phyloP scores from a whole-genome alignment of 2,888 invertebrate genomes.

The Orgyia antiqua region DNA sequence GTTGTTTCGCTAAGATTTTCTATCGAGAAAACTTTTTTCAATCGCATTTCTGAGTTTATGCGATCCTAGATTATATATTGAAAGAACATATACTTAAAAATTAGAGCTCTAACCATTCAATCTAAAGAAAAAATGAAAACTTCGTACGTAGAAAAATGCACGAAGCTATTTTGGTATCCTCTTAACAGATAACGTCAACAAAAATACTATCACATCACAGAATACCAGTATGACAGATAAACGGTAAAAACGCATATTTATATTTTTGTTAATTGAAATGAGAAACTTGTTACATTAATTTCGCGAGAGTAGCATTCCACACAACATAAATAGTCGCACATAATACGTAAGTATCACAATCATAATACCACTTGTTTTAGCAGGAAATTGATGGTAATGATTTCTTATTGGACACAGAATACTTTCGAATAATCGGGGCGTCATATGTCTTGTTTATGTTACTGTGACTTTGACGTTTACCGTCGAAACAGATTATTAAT shows the following conservation, averaged over 20 bases:
- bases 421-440: slow-evolving; percentile 46
- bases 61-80: too few species aligned
- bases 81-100: too few species aligned
- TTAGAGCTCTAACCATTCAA: too few species aligned
- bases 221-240: too few species aligned
- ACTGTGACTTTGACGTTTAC: slow-evolving; percentile 34
- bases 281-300: slow-evolving; percentile 16
- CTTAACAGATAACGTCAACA: too few species aligned
- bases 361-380: slow-evolving; percentile 28
- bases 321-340: slow-evolving; percentile 19
- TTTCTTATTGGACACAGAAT: slow-evolving; percentile 48
- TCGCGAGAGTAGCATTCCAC: slow-evolving; percentile 21
- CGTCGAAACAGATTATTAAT: slow-evolving; percentile 29
- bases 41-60: too few species aligned
- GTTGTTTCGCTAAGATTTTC: too few species aligned
- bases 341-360: slow-evolving; percentile 22
- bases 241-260: slow-evolving; percentile 13
- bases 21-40: too few species aligned
- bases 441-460: slow-evolving; percentile 33
- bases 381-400: slow-evolving; percentile 62
- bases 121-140: too few species aligned
- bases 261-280: slow-evolving; percentile 16
- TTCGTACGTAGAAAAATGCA: too few species aligned
- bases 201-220: too few species aligned
- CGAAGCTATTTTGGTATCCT: too few species aligned